phyloP scores from a whole-genome alignment of 2,888 invertebrate species.

The Acleris sparsana region DNA sequence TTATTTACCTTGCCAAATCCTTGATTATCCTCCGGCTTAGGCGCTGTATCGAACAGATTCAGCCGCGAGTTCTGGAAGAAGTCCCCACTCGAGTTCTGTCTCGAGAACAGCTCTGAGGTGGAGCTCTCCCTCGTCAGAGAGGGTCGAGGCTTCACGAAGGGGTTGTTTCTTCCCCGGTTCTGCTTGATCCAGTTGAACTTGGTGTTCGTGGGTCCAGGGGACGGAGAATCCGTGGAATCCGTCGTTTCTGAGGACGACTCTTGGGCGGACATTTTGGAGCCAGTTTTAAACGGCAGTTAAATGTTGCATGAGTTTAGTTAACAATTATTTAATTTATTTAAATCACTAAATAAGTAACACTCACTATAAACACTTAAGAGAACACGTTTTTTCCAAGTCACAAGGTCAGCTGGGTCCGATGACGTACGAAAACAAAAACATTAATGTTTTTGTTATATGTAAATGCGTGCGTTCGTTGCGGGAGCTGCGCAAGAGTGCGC shows the following conservation, averaged over 20 bases:
- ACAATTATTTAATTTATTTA: neutral
- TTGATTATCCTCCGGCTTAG: conserved; percentile 64
- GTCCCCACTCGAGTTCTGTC: conserved; percentile 72
- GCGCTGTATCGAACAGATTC: conserved; percentile 73
- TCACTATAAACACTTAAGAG: conserved; percentile 1
- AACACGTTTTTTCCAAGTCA: conserved; percentile 13
- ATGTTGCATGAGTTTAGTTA: neutral
- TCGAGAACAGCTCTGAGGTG: conserved; percentile 67
- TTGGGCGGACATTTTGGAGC: conserved; percentile 45
- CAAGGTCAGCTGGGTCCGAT: conserved; percentile 2
- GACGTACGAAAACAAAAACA: conserved; percentile 19
- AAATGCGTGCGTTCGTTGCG: conserved; percentile 12
- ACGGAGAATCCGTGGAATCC: conserved; percentile 60
- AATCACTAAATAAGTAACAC: neutral
- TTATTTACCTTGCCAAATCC: conserved; percentile 60
- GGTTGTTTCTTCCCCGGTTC: conserved; percentile 64
- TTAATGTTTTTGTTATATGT: conserved; percentile 1
- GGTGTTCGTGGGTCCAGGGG: conserved; percentile 54
- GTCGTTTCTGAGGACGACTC: conserved; percentile 53
- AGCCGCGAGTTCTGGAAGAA: conserved; percentile 75
- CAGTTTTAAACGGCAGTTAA: conserved; percentile 41
- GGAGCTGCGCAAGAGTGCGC: conserved; percentile 10
- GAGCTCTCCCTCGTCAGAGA: conserved; percentile 73
- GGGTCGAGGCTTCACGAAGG: conserved; percentile 70
- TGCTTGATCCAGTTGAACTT: conserved; percentile 74